Base-by-base conservation (phyloP, 2,888 invertebrate genomes). In the Troides helena region DNA sequence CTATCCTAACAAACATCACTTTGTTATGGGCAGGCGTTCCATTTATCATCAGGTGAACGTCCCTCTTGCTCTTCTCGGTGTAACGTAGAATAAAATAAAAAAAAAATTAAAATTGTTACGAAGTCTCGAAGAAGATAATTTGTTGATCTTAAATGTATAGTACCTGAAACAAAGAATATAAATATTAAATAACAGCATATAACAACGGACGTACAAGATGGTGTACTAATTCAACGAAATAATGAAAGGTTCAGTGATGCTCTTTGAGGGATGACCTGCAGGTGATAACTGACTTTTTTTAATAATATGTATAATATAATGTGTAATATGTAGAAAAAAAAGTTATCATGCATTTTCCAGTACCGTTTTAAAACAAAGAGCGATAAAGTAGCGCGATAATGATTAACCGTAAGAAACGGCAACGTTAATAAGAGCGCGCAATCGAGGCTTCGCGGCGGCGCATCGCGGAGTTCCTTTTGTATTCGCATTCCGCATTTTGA, bases 351-450 rank as follows among this genome's bases (percentile, higher is more conserved):
- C 50, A 50, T 50, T 67, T 62, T 53, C n/a, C 18, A 63, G 17
- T n/a, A 65, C 23, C 5, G 50, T 66, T 60, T 23, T n/a, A 60
- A 36, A 50, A 36, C 60, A 65, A n/a, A 18, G 46, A 23, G 39
- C 59, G 58, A 65, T 65, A 59, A 14, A 58, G 18, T 25, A 58
- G 58, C 14, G 39, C 58, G 43, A 65, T 30, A 65, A 46, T 65
- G 66, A 53, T 36, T 50, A 53, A 60, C 66, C 60, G 60, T 53
- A 66, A 65, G 64, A 50, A 66, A 50, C 60, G 25, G 60, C 50
- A 46, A 66, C 50, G 30, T 46, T 60, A 60, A 60, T 50, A 66
- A 53, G 50, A n/a, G 60, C 50, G 4, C 30, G 17, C 23, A 39
- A 65, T 65, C 36, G 39, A 21, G 56, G 23, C 39, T 10, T 36